A percentile compares a stretch with the other conserved stretches of the same genome.
These are phyloP conservation scores for Spinus pinus DNA, from an alignment of 2,797 vertebrate species.

Conservation along the genomic window DNA sequence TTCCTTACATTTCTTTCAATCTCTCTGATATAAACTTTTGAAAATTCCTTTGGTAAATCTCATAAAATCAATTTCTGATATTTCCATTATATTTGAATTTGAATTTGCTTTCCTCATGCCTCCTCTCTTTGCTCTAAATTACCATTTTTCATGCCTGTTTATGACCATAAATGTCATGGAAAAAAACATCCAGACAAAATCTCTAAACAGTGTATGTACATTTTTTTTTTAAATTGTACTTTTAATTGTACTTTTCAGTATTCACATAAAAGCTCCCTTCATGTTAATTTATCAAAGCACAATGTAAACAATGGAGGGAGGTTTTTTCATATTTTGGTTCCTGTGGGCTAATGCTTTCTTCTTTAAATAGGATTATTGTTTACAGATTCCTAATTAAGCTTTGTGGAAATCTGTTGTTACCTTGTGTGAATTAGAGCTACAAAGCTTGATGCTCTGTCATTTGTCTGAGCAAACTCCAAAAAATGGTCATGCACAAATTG, in stretches of 20 bases:
- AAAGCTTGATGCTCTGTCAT: neutral
- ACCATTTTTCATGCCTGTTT: neutral
- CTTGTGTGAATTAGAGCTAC: neutral
- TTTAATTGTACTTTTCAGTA: neutral
- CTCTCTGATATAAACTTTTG: neutral
- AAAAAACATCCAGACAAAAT: neutral
- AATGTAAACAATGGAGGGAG: neutral
- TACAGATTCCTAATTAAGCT: neutral
- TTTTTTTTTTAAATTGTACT: neutral
- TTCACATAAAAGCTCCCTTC: neutral
- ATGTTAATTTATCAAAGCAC: neutral
- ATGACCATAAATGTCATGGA: neutral
- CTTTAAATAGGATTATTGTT: neutral
- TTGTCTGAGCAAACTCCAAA: neutral
- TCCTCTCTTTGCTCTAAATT: neutral
- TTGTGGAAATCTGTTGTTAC: neutral
- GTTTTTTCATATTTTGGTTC: neutral
- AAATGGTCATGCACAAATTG: neutral
- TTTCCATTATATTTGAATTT: neutral
- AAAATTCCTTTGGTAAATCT: neutral
- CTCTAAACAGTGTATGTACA: neutral
- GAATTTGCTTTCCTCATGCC: neutral
- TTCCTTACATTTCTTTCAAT: neutral
- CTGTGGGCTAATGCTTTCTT: neutral
- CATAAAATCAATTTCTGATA: neutral